Base-by-base conservation (phyloP, 2,113 vertebrate species). In the Pelecanoides urinatrix region DNA sequence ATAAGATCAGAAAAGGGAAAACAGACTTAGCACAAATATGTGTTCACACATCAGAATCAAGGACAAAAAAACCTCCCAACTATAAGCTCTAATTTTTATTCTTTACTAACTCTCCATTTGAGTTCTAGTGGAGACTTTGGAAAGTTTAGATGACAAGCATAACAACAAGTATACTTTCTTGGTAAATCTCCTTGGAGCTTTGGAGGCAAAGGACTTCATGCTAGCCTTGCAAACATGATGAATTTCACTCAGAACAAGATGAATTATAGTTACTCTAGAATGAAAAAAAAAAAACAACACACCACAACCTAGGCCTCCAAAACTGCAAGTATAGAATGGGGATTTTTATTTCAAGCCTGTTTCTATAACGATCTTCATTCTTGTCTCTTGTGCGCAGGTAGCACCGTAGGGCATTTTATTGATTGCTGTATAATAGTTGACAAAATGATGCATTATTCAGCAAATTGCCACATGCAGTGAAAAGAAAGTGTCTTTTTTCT, bases 361-460 rank as follows among this genome's bases (percentile, higher is more conserved):
- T 95, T 94, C 96, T 55, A 76, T 96, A 96, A 95, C 8, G 0
- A 96, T 94, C 85, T 83, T 90, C 75, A 66, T 70, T 94, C 85
- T 66, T 10, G 38, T 88, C 62, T 92, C 78, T n/a, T 3, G 8
- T 29, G 71, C 72, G 44, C 88, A 92, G 88, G 93, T 93, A 93
- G 78, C 85, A 82, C 93, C 2, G 0, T 20, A 83, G 88, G 85
- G 92, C 67, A 55, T 88, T 61, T 85, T 96, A 96, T 94, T 78
- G 96, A 96, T 96, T 93, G 90, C 77, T 77, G 19, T 83, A 47
- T 80, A 93, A 92, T 56, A 92, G 93, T 92, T 94, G 90, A 85
- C 88, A 96, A 96, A 96, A 96, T 88, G 90, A 96, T 95, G 78
- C 90, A 95, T 95, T 96, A 95, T 95, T 94, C 85, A 95, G 88